Conservation (phyloP, 2,888 invertebrate genomes). For the Lasioglossum vierecki region DNA sequence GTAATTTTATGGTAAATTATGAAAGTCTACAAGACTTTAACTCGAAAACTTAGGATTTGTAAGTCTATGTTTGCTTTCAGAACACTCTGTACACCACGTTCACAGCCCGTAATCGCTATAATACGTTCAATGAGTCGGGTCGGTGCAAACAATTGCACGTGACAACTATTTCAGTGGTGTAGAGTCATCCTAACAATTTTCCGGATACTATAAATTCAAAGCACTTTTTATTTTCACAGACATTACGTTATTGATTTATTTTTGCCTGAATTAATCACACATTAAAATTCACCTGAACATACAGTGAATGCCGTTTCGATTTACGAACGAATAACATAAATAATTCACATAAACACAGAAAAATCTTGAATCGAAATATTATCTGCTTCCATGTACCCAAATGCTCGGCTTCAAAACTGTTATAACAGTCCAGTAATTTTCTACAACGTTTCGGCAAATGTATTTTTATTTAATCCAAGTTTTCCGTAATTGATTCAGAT, state of each 20-base stretch:
- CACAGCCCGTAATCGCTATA: not conserved
- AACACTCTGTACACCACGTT: slow-evolving; percentile 3
- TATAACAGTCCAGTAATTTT: too few species aligned
- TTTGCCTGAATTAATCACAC: not conserved
- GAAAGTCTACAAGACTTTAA: not conserved
- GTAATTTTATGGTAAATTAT: too few species aligned
- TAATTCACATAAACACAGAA: not conserved
- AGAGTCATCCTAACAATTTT: not conserved
- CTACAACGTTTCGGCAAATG: too few species aligned
- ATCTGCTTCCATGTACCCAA: too few species aligned
- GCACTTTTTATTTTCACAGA: not conserved
- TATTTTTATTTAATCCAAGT: not conserved
- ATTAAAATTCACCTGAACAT: not conserved
- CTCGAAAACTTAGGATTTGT: not conserved
- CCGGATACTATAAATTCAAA: not conserved
- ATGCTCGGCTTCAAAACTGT: too few species aligned
- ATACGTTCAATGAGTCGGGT: not conserved
- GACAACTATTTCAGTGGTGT: not conserved
- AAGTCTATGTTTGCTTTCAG: not conserved
- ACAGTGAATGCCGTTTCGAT: too few species aligned
- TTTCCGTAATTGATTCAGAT: not conserved
- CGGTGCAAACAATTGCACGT: not conserved
- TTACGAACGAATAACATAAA: too few species aligned
- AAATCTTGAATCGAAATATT: not conserved
- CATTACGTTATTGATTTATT: not conserved